Conservation (phyloP, 2,797 vertebrate genomes). For the Ara ararauna region DNA sequence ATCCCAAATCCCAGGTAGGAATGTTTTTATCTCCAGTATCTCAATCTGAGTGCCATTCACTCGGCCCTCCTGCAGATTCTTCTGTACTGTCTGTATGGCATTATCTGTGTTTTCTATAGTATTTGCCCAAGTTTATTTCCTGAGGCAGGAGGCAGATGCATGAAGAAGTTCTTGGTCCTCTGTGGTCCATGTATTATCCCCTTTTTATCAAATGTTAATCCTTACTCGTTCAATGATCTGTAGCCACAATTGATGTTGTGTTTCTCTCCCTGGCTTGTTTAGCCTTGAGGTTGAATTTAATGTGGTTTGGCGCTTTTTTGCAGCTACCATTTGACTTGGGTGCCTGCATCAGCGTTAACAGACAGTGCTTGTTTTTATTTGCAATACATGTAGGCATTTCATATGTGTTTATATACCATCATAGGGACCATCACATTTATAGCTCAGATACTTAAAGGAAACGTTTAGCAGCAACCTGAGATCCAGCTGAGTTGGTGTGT, state of each 20-base stretch:
- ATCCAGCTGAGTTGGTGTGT: rapidly evolving
- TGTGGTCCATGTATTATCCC: neutral
- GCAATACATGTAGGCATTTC: neutral
- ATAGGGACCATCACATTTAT: neutral
- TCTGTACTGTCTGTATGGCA: neutral
- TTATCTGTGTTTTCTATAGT: neutral
- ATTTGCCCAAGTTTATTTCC: neutral
- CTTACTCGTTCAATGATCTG: neutral
- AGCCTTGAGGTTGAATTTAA: neutral
- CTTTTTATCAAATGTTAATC: neutral
- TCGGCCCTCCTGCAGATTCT: neutral
- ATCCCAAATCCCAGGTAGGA: neutral
- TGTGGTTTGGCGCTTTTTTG: neutral
- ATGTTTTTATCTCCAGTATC: neutral
- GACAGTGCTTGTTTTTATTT: neutral
- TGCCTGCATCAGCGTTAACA: neutral
- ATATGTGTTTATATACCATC: neutral
- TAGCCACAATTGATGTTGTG: neutral
- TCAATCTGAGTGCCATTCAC: neutral
- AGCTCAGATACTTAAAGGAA: neutral
- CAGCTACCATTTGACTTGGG: neutral
- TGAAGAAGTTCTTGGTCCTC: neutral
- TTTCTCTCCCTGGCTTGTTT: neutral
- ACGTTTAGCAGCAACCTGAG: neutral
- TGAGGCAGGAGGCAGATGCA: neutral